A percentile compares a stretch with the other conserved stretches of the same genome.
phyloP scores from a whole-genome alignment of 1,140 invertebrate species.

The Lepidotrigona ventralis region DNA sequence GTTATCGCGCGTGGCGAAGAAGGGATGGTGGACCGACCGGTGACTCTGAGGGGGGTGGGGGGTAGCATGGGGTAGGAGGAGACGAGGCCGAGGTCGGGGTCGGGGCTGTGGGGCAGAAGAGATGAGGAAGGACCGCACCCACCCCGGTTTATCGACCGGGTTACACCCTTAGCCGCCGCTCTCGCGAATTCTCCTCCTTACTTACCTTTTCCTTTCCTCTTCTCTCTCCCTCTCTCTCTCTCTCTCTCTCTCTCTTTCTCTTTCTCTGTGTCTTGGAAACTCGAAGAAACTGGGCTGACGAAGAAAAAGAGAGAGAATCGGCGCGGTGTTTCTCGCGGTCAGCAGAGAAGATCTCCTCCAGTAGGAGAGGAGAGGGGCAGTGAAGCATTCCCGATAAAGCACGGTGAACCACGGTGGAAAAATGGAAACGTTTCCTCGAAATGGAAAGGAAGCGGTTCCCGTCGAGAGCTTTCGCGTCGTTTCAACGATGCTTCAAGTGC shows the following conservation, averaged over 20 bases:
- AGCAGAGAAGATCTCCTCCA: too few species aligned
- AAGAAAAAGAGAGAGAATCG: too few species aligned
- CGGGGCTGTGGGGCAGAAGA: slow-evolving; percentile 57
- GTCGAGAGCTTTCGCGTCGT: too few species aligned
- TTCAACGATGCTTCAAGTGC: too few species aligned
- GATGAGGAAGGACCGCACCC: slow-evolving; percentile 74
- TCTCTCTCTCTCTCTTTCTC: too few species aligned
- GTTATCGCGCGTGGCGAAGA: slow-evolving; percentile 5
- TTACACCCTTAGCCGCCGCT: slow-evolving; percentile 72
- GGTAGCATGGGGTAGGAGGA: not conserved
- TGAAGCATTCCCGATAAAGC: too few species aligned
- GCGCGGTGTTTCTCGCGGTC: too few species aligned
- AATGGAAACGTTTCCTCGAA: too few species aligned
- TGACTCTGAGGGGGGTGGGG: slow-evolving; percentile 27
- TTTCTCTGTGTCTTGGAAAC: not conserved
- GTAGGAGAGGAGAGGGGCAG: too few species aligned
- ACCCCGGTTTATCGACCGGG: slow-evolving; percentile 75
- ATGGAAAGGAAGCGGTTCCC: too few species aligned
- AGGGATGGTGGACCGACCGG: slow-evolving; percentile 37
- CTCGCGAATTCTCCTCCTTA: slow-evolving; percentile 69
- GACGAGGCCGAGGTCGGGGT: slow-evolving; percentile 61
- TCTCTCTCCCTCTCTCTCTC: too few species aligned
- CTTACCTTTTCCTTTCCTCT: slow-evolving; percentile 30
- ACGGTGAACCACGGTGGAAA: too few species aligned
- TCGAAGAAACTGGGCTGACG: not conserved